Evolutionary conservation across 1,140 invertebrate species (phyloP).

Genomic region (Harpegnathos saltator): DNA sequence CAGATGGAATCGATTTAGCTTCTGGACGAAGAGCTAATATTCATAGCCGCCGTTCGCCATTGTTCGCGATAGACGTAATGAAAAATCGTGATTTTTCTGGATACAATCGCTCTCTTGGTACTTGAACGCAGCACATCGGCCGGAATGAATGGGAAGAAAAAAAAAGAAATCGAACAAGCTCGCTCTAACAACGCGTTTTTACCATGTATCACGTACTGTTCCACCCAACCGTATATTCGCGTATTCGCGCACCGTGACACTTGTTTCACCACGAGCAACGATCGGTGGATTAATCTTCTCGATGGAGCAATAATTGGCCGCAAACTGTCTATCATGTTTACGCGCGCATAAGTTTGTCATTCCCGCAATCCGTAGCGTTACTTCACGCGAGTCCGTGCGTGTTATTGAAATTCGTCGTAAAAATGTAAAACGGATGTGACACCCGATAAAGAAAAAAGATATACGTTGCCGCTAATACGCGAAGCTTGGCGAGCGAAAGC

Average conservation of each 20-base stretch:
- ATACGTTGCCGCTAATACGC: conserved; percentile 19
- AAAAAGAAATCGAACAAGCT: background rate
- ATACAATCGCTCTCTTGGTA: conserved; percentile 2
- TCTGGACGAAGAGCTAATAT: background rate
- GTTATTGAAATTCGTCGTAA: background rate
- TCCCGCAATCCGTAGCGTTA: too few relatives aligned
- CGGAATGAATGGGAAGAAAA: background rate
- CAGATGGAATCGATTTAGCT: background rate
- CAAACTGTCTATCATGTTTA: background rate
- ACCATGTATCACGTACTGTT: background rate
- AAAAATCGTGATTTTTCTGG: conserved; percentile 32
- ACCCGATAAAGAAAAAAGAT: conserved; percentile 29
- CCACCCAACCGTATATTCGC: background rate
- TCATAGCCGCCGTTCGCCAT: background rate
- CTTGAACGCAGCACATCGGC: conserved; percentile 16
- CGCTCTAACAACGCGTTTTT: background rate
- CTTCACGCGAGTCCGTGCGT: too few relatives aligned
- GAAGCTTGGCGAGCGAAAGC: background rate
- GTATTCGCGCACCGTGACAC: background rate
- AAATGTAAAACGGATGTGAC: background rate
- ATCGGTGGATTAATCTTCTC: conserved; percentile 10
- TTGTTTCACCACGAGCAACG: background rate
- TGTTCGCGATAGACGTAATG: conserved; percentile 26
- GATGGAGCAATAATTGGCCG: background rate
- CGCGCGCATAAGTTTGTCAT: background rate